Conservation (phyloP, 2,113 vertebrate genomes). For the Ptyas mucosa region DNA sequence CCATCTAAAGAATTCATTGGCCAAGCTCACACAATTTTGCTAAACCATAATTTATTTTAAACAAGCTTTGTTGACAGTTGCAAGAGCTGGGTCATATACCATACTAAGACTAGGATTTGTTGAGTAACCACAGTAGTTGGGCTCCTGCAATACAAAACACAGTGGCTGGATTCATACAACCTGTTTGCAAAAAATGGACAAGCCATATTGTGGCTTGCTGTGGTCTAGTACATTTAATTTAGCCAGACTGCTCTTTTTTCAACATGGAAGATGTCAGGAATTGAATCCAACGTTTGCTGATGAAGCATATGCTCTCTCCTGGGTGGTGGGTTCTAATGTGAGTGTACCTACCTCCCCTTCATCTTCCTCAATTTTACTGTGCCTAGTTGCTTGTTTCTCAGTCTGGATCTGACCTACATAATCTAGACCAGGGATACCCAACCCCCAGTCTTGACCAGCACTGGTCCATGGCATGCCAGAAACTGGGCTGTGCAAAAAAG, state of each 20-base stretch:
- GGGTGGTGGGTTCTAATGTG: not conserved
- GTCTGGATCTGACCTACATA: not conserved
- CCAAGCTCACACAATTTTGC: not conserved
- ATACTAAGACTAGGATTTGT: not conserved
- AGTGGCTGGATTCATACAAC: not conserved
- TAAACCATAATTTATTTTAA: not conserved
- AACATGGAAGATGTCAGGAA: not conserved
- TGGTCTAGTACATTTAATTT: not conserved
- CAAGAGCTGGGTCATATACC: not conserved
- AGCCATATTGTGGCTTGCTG: not conserved
- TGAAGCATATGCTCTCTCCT: not conserved
- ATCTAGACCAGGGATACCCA: too few species aligned
- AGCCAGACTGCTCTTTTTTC: not conserved
- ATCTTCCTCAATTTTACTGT: not conserved
- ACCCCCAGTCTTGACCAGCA: too few species aligned
- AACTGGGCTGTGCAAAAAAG: too few species aligned
- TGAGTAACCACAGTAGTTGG: not conserved
- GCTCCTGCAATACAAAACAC: not conserved
- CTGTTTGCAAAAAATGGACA: not conserved
- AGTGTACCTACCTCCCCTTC: not conserved
- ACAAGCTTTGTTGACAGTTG: not conserved
- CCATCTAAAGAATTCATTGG: not conserved
- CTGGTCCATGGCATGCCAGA: too few species aligned
- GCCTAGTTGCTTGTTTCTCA: not conserved
- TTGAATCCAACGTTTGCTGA: not conserved